Evolutionary conservation across 2,888 invertebrate species (phyloP), one percentile per base, ranked within the genome.

Genomic region (Volucella bombylans): DNA sequence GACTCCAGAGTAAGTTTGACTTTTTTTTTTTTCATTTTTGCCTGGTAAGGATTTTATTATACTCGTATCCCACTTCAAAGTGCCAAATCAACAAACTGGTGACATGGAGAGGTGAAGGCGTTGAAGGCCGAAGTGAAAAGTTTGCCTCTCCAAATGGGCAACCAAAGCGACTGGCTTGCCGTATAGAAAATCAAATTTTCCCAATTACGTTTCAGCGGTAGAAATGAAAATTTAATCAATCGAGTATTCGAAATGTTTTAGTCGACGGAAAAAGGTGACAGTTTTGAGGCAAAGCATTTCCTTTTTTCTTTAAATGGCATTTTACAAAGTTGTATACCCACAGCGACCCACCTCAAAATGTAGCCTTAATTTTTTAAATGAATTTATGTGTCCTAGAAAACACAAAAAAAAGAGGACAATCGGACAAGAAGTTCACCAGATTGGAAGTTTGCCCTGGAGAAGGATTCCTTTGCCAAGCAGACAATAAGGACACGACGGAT

Each of bases 141-240:
- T 62, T 47, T 11, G n/a, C 41, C 45, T 38, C 45, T 54, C 39
- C 55, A 14, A 11, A 62, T 10, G 49, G 47, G 23, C 15, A 38
- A 52, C 14, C 11, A 23, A 23, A 49, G 8, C 9, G 18, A 15
- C 11, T 1, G 18, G 15, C 6, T 2, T 14, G 47, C 59, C 14
- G 31, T 2, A 52, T 50, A 12, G 43, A 39, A 57, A 71, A 71
- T 59, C 55, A 38, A 68, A 55, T 68, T 23, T 43, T 52, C 10
- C 41, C 65, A 41, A 43, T 52, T 41, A 38, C 14, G 8, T 43
- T 68, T 55, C 11, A 45, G 67, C 14, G 67, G 54, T 67, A 43
- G 50, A 72, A 62, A 54, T 62, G 62, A 62, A 72, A 54, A 62
- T 72, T 45, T 54, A 62, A 72, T 47, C 72, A 72, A 72, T 50